Evolutionary conservation across 2,888 invertebrate species (phyloP), one percentile per base, ranked within the genome.

Genomic region (Amblyjoppa fuscipennis): DNA sequence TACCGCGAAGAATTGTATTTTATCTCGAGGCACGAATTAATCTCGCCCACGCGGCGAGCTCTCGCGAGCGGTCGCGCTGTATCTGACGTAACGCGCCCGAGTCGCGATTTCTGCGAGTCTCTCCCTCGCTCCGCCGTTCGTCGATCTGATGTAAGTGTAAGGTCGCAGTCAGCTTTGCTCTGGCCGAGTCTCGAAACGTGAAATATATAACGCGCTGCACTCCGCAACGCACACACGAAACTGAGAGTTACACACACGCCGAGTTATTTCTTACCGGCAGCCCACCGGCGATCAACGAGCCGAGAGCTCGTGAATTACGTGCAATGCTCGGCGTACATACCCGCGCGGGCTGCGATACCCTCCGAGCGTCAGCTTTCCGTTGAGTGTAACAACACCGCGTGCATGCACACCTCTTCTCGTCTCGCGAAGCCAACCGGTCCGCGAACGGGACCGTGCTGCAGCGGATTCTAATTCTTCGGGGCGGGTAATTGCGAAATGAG

Each of bases 31-130:
- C 84, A 81, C 69, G 38, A 83, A 84, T 84, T 84, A 84, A 84
- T 84, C 84, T 84, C 84, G 77, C 84, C 84, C 81, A 84, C 84
- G 77, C 84, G 77, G 81, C 77, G 78, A 77, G 77, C 59, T 25
- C 25, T 59, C 25, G 59, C 20, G 7, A 5, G 11, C 28, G 28
- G 9, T 28, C 28, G 28, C 59, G 59, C 28, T 59, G 28, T 59
- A 59, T 59, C 59, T 59, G 59, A 59, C 59, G 59, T 59, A 59
- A 59, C 59, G 28, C 59, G 59, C 59, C 28, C 25, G 28, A 28
- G 59, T 59, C 28, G 59, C 59, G 59, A 28, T 25, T 25, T 59
- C 11, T 59, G 59, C 59, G 59, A 59, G 59, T 68, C 75, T 53
- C 16, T 20, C 59, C 34, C 45, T 28, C 61, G 16, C 61, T 11